phyloP scores from a whole-genome alignment of 2,797 vertebrate genomes.

The Dallia pectoralis region DNA sequence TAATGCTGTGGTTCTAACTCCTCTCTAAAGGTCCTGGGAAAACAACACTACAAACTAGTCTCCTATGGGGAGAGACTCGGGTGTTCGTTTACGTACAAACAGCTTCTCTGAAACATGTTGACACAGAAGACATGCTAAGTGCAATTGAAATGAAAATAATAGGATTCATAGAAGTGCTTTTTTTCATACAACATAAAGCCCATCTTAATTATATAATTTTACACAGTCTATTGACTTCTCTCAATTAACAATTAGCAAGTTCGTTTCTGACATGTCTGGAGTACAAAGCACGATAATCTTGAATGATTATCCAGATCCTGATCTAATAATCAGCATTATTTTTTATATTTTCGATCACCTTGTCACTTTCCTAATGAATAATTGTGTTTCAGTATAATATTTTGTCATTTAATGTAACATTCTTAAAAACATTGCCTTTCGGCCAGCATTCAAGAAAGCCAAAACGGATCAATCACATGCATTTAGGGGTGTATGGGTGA shows the following conservation, averaged over 20 bases:
- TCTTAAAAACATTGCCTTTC: background rate
- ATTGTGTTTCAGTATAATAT: background rate
- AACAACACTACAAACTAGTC: background rate
- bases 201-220: conserved; percentile 1
- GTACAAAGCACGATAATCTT: background rate
- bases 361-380: no score
- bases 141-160: background rate
- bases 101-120: no score
- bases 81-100: conserved; percentile 1
- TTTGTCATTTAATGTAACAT: background rate
- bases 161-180: background rate
- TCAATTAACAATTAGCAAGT: background rate
- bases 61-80: background rate
- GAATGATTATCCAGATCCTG: no score
- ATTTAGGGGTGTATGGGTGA: background rate
- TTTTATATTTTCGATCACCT: background rate
- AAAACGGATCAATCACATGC: background rate
- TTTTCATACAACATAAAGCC: background rate
- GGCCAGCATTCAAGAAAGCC: background rate
- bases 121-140: background rate
- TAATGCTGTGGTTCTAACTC: background rate
- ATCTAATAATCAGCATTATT: no score
- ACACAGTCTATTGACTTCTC: background rate
- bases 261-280: background rate
- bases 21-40: background rate